Evolutionary conservation across 2,797 vertebrate species (phyloP), one percentile per base, ranked within the genome.

Genomic region (Tympanoctomys barrerae): DNA sequence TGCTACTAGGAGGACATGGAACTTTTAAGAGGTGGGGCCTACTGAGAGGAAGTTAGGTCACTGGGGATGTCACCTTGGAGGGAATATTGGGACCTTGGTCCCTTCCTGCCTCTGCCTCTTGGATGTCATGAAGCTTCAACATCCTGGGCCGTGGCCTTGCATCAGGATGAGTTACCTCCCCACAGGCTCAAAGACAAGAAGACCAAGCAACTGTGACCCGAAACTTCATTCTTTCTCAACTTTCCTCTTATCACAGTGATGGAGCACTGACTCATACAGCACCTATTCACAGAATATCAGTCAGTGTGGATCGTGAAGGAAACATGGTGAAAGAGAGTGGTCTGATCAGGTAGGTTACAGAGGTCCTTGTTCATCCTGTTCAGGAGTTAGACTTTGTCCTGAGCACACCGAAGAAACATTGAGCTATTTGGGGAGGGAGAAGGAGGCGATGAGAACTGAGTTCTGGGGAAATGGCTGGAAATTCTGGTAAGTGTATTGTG

Each of bases 291-390:
- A 21, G 13, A 28, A 10, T 42, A 21, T 18, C 2, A 3, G 9
- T 59, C 22, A 26, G 31, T 26, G 21, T 2, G 5, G 42, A n/a
- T 10, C 2, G 14, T 57, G 77, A 73, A 12, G 31, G 71, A 19
- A 36, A 33, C 16, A 6, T 9, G 10, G 28, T 10, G 14, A 13
- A 64, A 61, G n/a, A 81, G 57, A 16, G 22, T 9, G 18, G 5
- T 19, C 0, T 39, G 5, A 31, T 6, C 31, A 21, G 24, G 1
- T n/a, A 21, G 24, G 1, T n/a, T 52, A 19, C 3, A 0, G 9
- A 59, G 46, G 10, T 24, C 57, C 28, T 61, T 5, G 1, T 33
- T 2, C 62, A 24, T 24, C 2, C n/a, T 26, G 4, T 6, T 49
- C 2, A 42, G 26, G 42, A 73, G 42, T 49, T 24, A 49, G 86